Percentiles rank a stretch among this genome's conserved stretches.
Evolutionary conservation across 2,888 invertebrate species (phyloP).

Genomic region (Ferdinandea cuprea): DNA sequence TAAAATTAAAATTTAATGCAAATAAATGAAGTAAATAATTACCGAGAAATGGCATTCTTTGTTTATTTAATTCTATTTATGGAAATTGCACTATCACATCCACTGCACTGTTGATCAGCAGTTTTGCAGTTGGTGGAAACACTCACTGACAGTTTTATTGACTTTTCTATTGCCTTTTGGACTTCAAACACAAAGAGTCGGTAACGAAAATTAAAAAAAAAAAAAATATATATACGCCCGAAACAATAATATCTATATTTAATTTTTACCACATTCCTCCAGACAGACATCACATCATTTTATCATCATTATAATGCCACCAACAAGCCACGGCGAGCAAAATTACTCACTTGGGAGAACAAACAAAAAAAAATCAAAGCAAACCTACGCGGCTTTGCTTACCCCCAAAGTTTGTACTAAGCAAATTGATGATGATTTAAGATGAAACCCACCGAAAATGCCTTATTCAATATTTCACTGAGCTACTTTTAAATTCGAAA

Average conservation of each 20-base stretch:
- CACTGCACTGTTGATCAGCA: too few relatives aligned
- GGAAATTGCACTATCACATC: too few relatives aligned
- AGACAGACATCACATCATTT: background rate
- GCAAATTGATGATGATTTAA: constrained; percentile 1
- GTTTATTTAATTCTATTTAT: too few relatives aligned
- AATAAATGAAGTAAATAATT: too few relatives aligned
- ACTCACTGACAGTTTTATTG: too few relatives aligned
- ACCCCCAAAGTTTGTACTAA: background rate
- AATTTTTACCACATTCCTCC: background rate
- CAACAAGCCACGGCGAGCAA: background rate
- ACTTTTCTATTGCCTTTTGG: too few relatives aligned
- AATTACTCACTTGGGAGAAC: background rate
- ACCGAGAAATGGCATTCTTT: too few relatives aligned
- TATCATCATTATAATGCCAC: background rate
- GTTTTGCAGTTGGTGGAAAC: too few relatives aligned
- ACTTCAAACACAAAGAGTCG: too few relatives aligned
- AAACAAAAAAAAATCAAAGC: background rate
- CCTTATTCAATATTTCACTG: constrained; percentile 40
- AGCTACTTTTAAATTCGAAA: constrained; percentile 30
- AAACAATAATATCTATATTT: background rate
- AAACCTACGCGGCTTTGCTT: background rate
- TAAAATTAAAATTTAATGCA: too few relatives aligned
- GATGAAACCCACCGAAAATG: constrained; percentile 15
- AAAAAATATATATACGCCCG: background rate
- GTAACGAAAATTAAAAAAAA: too few relatives aligned